phyloP scores from a whole-genome alignment of 2,113 vertebrate genomes.

The Syngnathus typhle region DNA sequence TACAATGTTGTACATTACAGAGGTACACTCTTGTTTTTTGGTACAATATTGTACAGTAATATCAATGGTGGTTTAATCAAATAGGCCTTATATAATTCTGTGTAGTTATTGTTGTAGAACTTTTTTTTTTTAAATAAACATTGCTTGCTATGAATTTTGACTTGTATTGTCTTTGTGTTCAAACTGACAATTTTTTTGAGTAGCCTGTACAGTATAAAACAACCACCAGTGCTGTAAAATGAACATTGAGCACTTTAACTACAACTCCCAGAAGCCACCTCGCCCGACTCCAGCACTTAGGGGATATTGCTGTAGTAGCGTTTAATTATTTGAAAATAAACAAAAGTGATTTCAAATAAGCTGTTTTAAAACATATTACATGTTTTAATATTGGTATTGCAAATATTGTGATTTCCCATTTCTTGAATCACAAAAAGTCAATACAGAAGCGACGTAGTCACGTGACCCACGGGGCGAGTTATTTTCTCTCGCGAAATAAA shows the following conservation, averaged over 20 bases:
- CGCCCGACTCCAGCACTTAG: neutral
- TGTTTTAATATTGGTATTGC: neutral
- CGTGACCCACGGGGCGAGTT: neutral
- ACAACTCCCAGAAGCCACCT: slow-evolving; percentile 3
- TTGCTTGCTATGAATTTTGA: slow-evolving; percentile 68
- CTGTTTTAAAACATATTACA: neutral
- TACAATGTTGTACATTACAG: slow-evolving; percentile 90
- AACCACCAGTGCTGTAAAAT: neutral
- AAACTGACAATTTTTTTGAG: too few relatives aligned
- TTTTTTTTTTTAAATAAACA: slow-evolving; percentile 74
- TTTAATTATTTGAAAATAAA: neutral
- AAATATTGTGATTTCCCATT: neutral
- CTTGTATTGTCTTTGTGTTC: slow-evolving; percentile 8
- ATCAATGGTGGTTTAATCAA: slow-evolving; percentile 79
- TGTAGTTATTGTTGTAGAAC: slow-evolving; percentile 77
- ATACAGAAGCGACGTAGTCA: neutral
- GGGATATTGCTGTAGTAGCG: too few relatives aligned
- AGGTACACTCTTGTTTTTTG: slow-evolving; percentile 81
- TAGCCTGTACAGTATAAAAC: neutral
- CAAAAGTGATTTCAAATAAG: neutral
- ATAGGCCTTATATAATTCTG: slow-evolving; percentile 77
- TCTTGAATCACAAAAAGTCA: neutral
- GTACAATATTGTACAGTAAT: slow-evolving; percentile 91
- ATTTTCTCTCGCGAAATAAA: neutral
- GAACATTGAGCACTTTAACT: neutral